These are phyloP conservation scores for Spatulosminthurus flaviceps DNA, from an alignment of 2,888 invertebrate species.

Conservation along the genomic window DNA sequence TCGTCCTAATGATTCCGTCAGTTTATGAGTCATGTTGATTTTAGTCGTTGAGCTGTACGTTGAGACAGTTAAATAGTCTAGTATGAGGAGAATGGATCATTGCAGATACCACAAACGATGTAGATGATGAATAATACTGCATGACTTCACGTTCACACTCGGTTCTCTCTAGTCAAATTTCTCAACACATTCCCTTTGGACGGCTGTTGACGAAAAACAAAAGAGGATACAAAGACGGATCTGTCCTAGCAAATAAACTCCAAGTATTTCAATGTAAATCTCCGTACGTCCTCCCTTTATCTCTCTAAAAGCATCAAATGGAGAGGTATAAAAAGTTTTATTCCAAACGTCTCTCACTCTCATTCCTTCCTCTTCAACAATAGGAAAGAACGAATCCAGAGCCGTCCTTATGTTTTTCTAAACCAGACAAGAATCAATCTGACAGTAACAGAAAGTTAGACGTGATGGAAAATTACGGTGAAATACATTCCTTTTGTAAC, in stretches of 20 bases:
- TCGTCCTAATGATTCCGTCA: too few relatives aligned
- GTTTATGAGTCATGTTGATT: too few relatives aligned
- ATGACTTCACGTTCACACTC: slow-evolving; percentile 16
- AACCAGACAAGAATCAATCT: slow-evolving; percentile 15
- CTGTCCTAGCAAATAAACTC: slow-evolving; percentile 22
- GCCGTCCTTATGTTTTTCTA: background rate
- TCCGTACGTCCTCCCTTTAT: slow-evolving; percentile 3
- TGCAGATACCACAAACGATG: background rate
- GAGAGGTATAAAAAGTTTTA: background rate
- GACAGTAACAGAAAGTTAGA: background rate
- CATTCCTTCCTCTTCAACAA: background rate
- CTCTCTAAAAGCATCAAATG: background rate
- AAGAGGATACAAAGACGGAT: slow-evolving; percentile 32
- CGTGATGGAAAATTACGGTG: slow-evolving; percentile 7
- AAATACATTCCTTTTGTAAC: slow-evolving; percentile 5
- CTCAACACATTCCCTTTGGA: background rate
- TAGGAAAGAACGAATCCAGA: background rate
- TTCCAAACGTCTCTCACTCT: background rate
- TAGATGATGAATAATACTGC: background rate
- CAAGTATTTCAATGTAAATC: slow-evolving; percentile 18
- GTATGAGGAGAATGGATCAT: background rate
- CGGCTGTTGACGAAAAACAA: slow-evolving; percentile 24
- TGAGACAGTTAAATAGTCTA: slow-evolving; percentile 3
- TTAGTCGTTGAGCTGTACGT: too few relatives aligned
- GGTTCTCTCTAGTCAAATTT: background rate